These are phyloP conservation scores for Melanargia galathea DNA, from an alignment of 2,888 invertebrate genomes.

Conservation along the genomic window DNA sequence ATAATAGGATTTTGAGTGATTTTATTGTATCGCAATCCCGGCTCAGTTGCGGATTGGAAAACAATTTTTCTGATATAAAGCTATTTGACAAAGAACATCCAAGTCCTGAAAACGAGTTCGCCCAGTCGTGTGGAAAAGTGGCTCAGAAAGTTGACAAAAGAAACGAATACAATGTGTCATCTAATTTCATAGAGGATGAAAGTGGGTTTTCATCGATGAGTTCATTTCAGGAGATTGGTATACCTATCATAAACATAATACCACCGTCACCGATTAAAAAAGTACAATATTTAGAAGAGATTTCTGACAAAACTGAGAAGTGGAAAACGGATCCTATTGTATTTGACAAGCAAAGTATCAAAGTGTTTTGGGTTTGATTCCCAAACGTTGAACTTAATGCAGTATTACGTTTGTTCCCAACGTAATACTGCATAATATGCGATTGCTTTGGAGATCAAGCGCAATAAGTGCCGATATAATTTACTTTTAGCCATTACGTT, in stretches of 20 bases:
- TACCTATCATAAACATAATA: constrained; percentile 82
- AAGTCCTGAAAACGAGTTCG: constrained; percentile 40
- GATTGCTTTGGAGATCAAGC: constrained; percentile 10
- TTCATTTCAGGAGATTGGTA: constrained; percentile 91
- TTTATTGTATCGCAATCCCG: constrained; percentile 54
- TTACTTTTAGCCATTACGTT: constrained; percentile 23
- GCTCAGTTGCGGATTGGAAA: constrained; percentile 54
- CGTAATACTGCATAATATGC: constrained; percentile 19
- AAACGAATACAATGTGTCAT: constrained; percentile 59
- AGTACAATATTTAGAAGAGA: constrained; percentile 61
- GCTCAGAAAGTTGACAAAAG: constrained; percentile 53
- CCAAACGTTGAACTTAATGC: constrained; percentile 9
- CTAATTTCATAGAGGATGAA: constrained; percentile 86
- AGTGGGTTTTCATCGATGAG: constrained; percentile 93
- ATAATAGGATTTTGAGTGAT: constrained; percentile 51
- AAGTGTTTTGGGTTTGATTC: constrained; percentile 76
- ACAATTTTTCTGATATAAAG: constrained; percentile 52
- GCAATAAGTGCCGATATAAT: constrained; percentile 6
- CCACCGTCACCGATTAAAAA: constrained; percentile 76
- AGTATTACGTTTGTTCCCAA: too few relatives aligned
- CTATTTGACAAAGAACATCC: constrained; percentile 50
- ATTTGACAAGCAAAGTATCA: constrained; percentile 67
- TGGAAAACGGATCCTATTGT: constrained; percentile 66
- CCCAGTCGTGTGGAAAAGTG: constrained; percentile 44
- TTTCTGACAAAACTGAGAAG: constrained; percentile 57